Conservation (phyloP, 2,888 invertebrate species). For the Neria commutata region DNA sequence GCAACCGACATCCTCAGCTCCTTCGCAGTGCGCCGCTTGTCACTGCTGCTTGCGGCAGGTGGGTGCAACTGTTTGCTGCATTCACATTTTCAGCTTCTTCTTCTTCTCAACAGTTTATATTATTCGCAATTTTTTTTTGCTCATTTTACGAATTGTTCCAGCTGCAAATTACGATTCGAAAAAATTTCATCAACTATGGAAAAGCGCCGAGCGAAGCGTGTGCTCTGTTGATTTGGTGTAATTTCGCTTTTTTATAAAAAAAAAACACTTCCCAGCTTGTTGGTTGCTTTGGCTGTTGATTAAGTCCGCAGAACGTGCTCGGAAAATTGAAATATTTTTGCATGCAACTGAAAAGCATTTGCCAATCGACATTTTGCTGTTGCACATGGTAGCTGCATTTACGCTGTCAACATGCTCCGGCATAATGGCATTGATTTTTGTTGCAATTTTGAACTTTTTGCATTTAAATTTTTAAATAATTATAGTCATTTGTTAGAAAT, state of each 20-base stretch:
- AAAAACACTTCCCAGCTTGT: no score
- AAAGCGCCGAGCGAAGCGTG: no score
- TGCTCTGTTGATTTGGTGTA: not conserved
- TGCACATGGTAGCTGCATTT: no score
- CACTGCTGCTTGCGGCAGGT: no score
- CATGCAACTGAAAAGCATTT: not conserved
- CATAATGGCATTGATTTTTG: no score
- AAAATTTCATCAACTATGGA: no score
- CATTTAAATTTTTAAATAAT: not conserved
- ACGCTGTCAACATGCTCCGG: no score
- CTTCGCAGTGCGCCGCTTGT: no score
- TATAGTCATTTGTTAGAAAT: not conserved
- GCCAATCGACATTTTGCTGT: not conserved
- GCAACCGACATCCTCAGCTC: conserved; percentile 32
- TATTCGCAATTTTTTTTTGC: not conserved
- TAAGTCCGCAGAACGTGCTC: not conserved
- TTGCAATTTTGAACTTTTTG: no score
- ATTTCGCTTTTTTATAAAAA: not conserved
- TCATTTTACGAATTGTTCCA: no score
- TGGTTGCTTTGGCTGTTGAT: not conserved
- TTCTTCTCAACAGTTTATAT: not conserved
- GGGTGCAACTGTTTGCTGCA: not conserved
- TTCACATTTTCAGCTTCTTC: not conserved
- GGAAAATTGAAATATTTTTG: not conserved
- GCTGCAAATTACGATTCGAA: not conserved